These are phyloP conservation scores for Zoanthus gigantus DNA, from an alignment of 92 coral and sea anemone genomes.

Conservation along the genomic window DNA sequence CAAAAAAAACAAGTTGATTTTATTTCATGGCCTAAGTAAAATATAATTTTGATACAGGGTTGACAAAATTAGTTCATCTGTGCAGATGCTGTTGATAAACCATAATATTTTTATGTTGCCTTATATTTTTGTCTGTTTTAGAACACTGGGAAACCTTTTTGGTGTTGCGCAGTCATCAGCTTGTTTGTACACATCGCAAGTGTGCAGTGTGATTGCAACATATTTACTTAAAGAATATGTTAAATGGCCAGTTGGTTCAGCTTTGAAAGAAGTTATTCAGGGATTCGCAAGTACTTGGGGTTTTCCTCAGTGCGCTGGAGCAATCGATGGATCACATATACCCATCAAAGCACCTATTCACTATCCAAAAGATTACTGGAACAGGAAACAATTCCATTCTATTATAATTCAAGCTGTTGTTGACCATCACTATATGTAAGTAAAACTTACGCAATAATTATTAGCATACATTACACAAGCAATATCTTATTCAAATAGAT, in stretches of 20 bases:
- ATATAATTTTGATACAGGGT: too few relatives aligned
- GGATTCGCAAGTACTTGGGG: background rate
- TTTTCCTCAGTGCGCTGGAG: conserved; percentile 23
- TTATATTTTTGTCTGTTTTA: conserved; percentile 5
- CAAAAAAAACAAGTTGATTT: too few relatives aligned
- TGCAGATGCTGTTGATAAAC: background rate
- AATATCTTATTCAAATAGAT: background rate
- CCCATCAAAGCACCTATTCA: conserved; percentile 3
- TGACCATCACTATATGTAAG: conserved; percentile 3
- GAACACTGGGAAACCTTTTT: conserved; percentile 22
- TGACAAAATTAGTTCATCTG: background rate
- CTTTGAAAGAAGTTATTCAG: background rate
- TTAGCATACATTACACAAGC: conserved; percentile 2
- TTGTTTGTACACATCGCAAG: background rate
- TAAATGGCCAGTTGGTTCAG: conserved; percentile 7
- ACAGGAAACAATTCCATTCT: conserved; percentile 7
- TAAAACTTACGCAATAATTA: background rate
- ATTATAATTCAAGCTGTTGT: background rate
- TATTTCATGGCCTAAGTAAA: too few relatives aligned
- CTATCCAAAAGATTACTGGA: conserved; percentile 2
- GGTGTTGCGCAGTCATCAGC: conserved; percentile 7
- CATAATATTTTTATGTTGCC: background rate
- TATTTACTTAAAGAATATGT: background rate
- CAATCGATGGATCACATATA: conserved; percentile 7
- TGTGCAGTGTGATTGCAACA: background rate